Percentiles rank a stretch among this genome's conserved stretches.
These are phyloP conservation scores for Campaea margaritaria DNA, from an alignment of 2,888 invertebrate genomes.

Conservation along the genomic window DNA sequence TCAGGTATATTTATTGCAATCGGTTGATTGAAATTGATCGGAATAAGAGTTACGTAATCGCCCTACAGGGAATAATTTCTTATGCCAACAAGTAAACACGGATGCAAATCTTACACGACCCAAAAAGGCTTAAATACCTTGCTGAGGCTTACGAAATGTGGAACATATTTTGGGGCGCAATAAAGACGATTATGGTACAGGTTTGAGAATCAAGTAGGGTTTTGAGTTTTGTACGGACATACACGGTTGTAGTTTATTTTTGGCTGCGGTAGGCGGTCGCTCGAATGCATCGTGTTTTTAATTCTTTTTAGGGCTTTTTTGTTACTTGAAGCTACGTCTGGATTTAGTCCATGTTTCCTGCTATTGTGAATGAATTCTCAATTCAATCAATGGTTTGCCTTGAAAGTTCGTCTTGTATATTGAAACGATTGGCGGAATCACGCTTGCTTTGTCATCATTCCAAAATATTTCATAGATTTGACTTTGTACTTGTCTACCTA, in stretches of 20 bases:
- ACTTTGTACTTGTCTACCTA: too few species aligned
- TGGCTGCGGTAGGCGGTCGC: constrained; percentile 84
- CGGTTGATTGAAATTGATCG: too few species aligned
- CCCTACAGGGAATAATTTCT: constrained; percentile 64
- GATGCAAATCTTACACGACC: constrained; percentile 40
- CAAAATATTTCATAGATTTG: too few species aligned
- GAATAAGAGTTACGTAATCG: too few species aligned
- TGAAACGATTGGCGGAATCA: too few species aligned
- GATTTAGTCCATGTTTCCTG: constrained; percentile 78
- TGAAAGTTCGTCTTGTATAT: too few species aligned
- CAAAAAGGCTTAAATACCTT: constrained; percentile 36
- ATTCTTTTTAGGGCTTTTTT: constrained; percentile 70
- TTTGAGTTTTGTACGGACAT: constrained; percentile 5
- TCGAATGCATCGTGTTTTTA: constrained; percentile 74
- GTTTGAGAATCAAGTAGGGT: constrained; percentile 18
- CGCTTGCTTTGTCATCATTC: too few species aligned
- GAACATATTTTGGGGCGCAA: background rate
- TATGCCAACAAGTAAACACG: constrained; percentile 75
- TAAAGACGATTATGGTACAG: constrained; percentile 4
- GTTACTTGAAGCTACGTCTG: constrained; percentile 71
- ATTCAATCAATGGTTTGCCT: constrained; percentile 59
- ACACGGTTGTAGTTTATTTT: constrained; percentile 67
- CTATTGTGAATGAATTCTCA: constrained; percentile 66
- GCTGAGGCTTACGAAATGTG: background rate
- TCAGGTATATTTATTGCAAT: too few species aligned